Conservation (phyloP, 2,797 vertebrate genomes). For the Lagorchestes hirsutus region DNA sequence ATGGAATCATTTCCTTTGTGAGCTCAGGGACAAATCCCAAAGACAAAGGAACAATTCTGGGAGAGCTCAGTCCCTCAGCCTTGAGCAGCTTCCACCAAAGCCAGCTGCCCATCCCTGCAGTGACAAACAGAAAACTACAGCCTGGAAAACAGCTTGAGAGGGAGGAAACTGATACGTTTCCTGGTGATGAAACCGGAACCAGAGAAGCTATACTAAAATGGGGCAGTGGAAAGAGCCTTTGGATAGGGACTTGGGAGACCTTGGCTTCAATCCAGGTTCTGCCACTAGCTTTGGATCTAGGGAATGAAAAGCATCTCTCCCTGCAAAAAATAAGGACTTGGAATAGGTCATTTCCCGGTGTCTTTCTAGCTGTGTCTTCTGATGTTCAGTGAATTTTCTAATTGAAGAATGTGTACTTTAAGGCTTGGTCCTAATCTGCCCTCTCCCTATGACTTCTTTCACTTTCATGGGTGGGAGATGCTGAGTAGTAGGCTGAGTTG, state of each 20-base stretch:
- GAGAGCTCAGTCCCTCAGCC: conserved; percentile 50
- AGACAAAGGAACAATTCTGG: conserved; percentile 86
- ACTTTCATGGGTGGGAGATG: neutral
- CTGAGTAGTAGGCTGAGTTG: neutral
- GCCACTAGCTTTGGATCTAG: neutral
- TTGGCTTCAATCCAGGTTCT: neutral
- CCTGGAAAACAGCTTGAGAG: conserved; percentile 43
- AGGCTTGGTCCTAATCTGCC: neutral
- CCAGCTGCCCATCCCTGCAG: conserved; percentile 15
- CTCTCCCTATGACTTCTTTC: neutral
- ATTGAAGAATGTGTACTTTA: neutral
- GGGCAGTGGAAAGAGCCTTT: neutral
- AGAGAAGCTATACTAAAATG: conserved; percentile 2
- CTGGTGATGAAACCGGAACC: conserved; percentile 25
- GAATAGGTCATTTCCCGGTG: neutral
- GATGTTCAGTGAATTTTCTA: neutral
- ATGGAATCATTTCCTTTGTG: conserved; percentile 70
- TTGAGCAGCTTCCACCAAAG: conserved; percentile 68
- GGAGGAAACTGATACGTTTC: conserved; percentile 33
- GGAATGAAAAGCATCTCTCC: neutral
- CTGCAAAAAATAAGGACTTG: neutral
- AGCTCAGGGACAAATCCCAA: conserved; percentile 69
- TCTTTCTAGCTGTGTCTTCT: neutral
- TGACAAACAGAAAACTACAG: conserved; percentile 53
- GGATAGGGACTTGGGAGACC: neutral